Percentiles rank a stretch among this genome's conserved stretches.
These are phyloP conservation scores for Dendrophyllia cribrosa DNA, from an alignment of 64 coral and sea anemone species.

Conservation along the genomic window DNA sequence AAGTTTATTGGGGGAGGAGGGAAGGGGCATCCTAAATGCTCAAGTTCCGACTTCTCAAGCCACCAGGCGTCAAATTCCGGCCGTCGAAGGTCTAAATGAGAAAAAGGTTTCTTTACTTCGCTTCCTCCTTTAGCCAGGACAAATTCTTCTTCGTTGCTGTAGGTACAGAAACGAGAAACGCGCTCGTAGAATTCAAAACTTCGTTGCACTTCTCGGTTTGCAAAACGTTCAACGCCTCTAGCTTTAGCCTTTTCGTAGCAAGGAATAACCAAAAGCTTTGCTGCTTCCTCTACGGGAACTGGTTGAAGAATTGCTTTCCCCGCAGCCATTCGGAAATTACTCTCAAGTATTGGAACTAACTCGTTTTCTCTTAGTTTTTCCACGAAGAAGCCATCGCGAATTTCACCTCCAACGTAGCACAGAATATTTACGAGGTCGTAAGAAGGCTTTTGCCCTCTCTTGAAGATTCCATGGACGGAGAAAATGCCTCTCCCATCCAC, in stretches of 20 bases:
- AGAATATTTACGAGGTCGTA: constrained; percentile 52
- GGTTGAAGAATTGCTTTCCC: constrained; percentile 15
- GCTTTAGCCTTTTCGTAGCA: constrained; percentile 46
- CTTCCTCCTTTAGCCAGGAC: constrained; percentile 45
- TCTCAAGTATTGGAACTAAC: constrained; percentile 18
- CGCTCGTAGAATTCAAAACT: constrained; percentile 62
- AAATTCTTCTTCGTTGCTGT: constrained; percentile 40
- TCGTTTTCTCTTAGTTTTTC: constrained; percentile 57
- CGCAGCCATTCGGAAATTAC: constrained; percentile 29
- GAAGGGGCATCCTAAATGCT: constrained; percentile 9
- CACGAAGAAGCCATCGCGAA: constrained; percentile 53
- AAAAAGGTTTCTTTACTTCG: constrained; percentile 10
- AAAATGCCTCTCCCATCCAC: constrained; percentile 64
- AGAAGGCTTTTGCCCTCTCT: constrained; percentile 29
- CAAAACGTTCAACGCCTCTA: background rate
- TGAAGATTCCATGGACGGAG: constrained; percentile 44
- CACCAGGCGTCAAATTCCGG: constrained; percentile 57
- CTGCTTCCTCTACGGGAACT: constrained; percentile 31
- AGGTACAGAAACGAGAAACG: constrained; percentile 26
- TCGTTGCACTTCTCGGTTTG: constrained; percentile 29
- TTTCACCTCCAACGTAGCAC: constrained; percentile 61
- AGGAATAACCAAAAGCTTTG: constrained; percentile 39
- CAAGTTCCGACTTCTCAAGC: constrained; percentile 56
- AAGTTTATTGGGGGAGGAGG: background rate
- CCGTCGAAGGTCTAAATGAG: constrained; percentile 19